Base-by-base conservation (phyloP, 1,140 invertebrate species). In the Drosophila obscura region DNA sequence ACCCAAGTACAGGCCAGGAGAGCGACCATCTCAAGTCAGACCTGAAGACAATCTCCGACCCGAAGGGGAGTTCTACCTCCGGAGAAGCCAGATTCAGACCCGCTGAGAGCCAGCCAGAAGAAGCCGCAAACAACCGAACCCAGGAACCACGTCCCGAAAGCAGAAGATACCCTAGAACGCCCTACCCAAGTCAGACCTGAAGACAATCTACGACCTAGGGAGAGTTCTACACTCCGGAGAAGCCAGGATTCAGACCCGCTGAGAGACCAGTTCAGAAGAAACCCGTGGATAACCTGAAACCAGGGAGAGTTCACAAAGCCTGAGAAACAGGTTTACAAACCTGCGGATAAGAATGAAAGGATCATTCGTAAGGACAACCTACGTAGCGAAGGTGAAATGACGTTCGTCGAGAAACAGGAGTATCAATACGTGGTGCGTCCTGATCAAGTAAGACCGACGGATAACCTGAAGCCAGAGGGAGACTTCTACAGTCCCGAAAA, bases 1-100 rank as follows among this genome's bases (percentile, higher is more conserved):
- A 52, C 90, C 92, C 41, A 62, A 92, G 73, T 95, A 92, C 88
- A 73, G 60, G 5, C 93, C 93, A 41, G 92, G 80, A 24, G 93
- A 93, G 65, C 58, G 93, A 44, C 92, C 91, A 46, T 68, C 79
- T n/a, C 91, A 92, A 50, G 92, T 92, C 5, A 92, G 92, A 81
- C 93, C 92, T n/a, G 71, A 92, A 28, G 93, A 93, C 51, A 92
- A 94, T 65, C 80, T 96, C 0, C 85, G 90, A 5, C 93, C 94
- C 6, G 95, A 95, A 84, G 95, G 95, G 16, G 94, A 95, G 90
- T 96, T 94, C 79, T 92, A 93, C 72, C 73, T 35, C 93, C 92
- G 2, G 92, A 93, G 44, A 92, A 92, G 72, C 91, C 92, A 3
- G 76, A 60, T 93, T 88, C 82, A 76, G 73, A 35, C 93, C 92